phyloP scores from a whole-genome alignment of 2,113 vertebrate species.

The Labrus mixtus region DNA sequence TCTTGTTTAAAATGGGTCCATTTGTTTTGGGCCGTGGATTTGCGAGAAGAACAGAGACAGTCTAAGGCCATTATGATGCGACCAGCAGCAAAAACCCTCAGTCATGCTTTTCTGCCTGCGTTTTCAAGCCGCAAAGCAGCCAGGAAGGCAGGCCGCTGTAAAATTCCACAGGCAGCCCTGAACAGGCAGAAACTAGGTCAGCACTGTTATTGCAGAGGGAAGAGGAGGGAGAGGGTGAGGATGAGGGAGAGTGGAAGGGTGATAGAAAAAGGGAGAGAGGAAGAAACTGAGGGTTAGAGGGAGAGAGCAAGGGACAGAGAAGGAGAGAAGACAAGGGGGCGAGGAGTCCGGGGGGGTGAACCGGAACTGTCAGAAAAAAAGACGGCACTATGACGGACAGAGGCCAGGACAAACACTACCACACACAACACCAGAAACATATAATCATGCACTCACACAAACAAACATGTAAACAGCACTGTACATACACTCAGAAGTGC shows the following conservation, averaged over 20 bases:
- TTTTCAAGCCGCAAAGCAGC: conserved; percentile 80
- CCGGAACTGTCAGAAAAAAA: conserved; percentile 64
- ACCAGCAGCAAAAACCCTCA: conserved; percentile 82
- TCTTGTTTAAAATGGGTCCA: conserved; percentile 38
- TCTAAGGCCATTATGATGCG: conserved; percentile 77
- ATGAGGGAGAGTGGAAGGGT: conserved; percentile 40
- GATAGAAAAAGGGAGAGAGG: conserved; percentile 44
- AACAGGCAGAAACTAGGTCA: conserved; percentile 90
- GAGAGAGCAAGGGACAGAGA: conserved; percentile 44
- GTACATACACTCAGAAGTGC: conserved; percentile 39
- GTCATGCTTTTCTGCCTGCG: conserved; percentile 87
- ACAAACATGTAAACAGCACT: background rate
- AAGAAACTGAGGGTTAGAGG: conserved; percentile 49
- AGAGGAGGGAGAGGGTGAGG: conserved; percentile 68
- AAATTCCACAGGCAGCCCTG: conserved; percentile 90
- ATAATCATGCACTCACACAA: conserved; percentile 13
- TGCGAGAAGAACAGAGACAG: conserved; percentile 23
- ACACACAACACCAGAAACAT: conserved; percentile 39
- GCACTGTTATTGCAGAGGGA: conserved; percentile 89
- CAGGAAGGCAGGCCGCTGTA: conserved; percentile 88
- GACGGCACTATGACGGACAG: conserved; percentile 63
- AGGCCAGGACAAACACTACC: conserved; percentile 49
- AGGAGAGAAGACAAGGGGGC: conserved; percentile 20
- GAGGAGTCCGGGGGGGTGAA: background rate
- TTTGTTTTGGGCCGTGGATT: conserved; percentile 42